Conservation (phyloP, 2,888 invertebrate species). For the Dolomedes plantarius region DNA sequence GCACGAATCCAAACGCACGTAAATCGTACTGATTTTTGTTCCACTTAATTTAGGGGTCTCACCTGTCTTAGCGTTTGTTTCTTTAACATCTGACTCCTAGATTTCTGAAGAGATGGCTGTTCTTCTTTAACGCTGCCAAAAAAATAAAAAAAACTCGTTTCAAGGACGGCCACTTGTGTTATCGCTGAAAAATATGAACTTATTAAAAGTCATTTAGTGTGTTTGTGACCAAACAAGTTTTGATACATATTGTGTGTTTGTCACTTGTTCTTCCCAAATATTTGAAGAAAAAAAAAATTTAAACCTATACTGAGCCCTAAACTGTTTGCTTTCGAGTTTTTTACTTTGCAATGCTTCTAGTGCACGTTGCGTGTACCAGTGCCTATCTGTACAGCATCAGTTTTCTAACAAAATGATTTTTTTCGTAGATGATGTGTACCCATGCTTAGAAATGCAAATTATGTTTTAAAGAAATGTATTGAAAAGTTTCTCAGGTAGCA, state of each 20-base stretch:
- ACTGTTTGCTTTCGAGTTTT: no score
- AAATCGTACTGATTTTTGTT: not conserved
- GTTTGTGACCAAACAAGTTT: not conserved
- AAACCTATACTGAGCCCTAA: no score
- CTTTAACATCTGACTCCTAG: not conserved
- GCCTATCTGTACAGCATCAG: no score
- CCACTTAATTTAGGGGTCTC: not conserved
- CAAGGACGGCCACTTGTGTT: not conserved
- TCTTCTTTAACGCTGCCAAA: not conserved
- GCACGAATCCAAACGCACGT: not conserved
- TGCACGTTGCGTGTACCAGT: no score
- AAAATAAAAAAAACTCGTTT: not conserved
- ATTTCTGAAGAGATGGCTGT: not conserved
- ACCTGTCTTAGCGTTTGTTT: not conserved
- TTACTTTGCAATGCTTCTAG: no score
- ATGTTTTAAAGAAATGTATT: no score
- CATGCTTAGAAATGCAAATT: no score
- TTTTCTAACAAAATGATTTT: no score
- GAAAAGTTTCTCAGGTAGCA: no score
- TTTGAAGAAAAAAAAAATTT: no score
- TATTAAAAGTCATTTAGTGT: not conserved
- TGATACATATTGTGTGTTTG: not conserved
- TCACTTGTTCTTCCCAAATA: no score
- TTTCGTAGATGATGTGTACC: no score
- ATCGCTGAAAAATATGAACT: not conserved